phyloP scores from a whole-genome alignment of 1,140 invertebrate genomes.

The Rhagoletis pomonella region DNA sequence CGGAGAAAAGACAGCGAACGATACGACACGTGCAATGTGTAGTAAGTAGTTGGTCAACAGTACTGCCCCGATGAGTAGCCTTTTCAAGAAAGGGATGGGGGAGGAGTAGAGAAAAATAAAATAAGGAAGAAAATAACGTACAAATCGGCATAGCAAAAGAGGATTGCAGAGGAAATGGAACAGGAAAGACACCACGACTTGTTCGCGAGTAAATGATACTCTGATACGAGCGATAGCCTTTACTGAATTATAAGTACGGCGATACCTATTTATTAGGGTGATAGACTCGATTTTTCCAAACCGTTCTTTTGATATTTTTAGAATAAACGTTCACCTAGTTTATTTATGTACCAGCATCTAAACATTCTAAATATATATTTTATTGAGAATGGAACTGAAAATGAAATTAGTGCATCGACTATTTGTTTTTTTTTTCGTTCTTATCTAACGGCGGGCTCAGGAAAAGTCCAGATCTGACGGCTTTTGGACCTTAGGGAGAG shows the following conservation, averaged over 20 bases:
- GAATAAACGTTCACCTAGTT: too few relatives aligned
- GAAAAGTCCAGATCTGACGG: too few relatives aligned
- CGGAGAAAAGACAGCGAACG: background rate
- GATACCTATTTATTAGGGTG: background rate
- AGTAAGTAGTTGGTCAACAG: background rate
- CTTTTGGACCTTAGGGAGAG: too few relatives aligned
- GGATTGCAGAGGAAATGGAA: background rate
- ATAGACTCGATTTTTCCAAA: too few relatives aligned
- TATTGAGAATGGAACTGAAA: too few relatives aligned
- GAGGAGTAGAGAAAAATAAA: background rate
- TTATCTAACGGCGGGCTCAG: too few relatives aligned
- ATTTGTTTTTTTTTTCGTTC: too few relatives aligned
- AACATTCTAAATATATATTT: too few relatives aligned
- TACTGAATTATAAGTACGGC: background rate
- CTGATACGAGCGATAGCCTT: background rate
- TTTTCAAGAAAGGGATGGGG: background rate
- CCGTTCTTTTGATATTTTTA: too few relatives aligned
- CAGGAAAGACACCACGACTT: background rate
- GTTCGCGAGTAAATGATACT: slow-evolving; percentile 43
- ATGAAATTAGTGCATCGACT: too few relatives aligned
- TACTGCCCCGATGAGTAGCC: background rate
- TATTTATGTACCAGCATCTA: too few relatives aligned
- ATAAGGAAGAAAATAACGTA: background rate
- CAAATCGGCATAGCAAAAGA: background rate
- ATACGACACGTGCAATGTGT: background rate